Evolutionary conservation across 2,888 invertebrate genomes (phyloP).

Genomic region (Phytoseiulus persimilis): DNA sequence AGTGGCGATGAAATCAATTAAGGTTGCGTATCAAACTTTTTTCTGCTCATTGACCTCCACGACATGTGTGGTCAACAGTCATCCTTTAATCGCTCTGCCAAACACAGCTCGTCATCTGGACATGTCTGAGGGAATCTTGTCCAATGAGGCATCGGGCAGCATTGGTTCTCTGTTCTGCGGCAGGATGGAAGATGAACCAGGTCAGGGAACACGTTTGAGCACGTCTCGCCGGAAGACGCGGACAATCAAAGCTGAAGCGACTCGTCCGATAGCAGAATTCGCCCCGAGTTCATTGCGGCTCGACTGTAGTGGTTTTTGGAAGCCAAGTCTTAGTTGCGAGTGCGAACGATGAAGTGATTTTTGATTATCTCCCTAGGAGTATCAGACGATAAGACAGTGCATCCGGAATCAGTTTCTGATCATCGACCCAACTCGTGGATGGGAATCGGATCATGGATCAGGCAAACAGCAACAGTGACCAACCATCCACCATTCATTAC

Average conservation of each 20-base stretch:
- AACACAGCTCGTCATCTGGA: background rate
- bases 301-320: background rate
- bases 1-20: background rate
- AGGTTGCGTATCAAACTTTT: background rate
- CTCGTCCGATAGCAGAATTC: too few relatives aligned
- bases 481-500: background rate
- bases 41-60: background rate
- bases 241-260: too few relatives aligned
- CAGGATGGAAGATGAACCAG: too few relatives aligned
- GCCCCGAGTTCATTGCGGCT: too few relatives aligned
- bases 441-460: background rate
- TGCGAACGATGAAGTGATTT: background rate
- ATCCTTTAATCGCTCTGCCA: background rate
- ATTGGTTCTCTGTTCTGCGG: too few relatives aligned
- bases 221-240: too few relatives aligned
- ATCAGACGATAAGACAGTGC: background rate
- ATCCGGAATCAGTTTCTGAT: background rate
- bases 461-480: background rate
- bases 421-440: background rate
- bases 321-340: background rate
- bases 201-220: too few relatives aligned
- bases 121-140: background rate
- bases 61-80: background rate
- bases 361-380: background rate
- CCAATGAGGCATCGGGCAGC: too few relatives aligned